Evolutionary conservation across 2,113 vertebrate genomes (phyloP).

Genomic region (Hiodon alosoides): DNA sequence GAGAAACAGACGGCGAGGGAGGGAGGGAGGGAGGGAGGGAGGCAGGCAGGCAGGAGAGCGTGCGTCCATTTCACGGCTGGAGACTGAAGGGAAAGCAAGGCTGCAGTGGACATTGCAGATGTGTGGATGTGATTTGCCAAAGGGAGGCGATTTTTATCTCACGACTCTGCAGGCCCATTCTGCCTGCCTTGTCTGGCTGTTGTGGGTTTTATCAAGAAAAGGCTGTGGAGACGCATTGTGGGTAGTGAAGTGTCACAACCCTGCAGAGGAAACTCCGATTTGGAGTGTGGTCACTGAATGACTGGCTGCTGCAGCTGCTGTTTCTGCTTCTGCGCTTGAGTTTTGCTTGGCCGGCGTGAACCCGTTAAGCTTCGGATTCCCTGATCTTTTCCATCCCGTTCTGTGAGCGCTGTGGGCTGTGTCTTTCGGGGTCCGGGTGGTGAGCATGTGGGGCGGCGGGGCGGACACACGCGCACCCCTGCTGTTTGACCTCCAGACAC

Average conservation of each 20-base stretch:
- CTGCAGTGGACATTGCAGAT: constrained; percentile 10
- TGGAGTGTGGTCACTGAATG: background rate
- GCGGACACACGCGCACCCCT: no score
- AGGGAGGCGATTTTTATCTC: background rate
- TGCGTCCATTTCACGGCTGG: background rate
- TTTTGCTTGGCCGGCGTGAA: background rate
- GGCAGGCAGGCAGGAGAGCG: background rate
- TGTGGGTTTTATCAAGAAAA: background rate
- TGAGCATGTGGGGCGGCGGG: no score
- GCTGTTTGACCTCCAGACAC: no score
- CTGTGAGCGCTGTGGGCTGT: no score
- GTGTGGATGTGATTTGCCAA: constrained; percentile 13
- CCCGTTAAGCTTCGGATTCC: background rate
- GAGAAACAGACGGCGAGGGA: background rate
- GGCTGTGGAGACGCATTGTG: background rate
- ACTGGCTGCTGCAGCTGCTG: constrained; percentile 10
- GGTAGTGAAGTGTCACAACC: constrained; percentile 29
- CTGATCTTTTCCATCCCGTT: background rate
- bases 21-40: constrained; percentile 1
- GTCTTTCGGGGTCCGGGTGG: no score
- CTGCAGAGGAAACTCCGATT: constrained; percentile 19
- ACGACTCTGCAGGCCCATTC: constrained; percentile 8
- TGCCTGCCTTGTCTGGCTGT: constrained; percentile 16
- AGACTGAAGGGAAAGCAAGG: background rate
- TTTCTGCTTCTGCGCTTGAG: background rate